Evolutionary conservation across 1,140 invertebrate genomes (phyloP).

Genomic region (Mamestra configurata): DNA sequence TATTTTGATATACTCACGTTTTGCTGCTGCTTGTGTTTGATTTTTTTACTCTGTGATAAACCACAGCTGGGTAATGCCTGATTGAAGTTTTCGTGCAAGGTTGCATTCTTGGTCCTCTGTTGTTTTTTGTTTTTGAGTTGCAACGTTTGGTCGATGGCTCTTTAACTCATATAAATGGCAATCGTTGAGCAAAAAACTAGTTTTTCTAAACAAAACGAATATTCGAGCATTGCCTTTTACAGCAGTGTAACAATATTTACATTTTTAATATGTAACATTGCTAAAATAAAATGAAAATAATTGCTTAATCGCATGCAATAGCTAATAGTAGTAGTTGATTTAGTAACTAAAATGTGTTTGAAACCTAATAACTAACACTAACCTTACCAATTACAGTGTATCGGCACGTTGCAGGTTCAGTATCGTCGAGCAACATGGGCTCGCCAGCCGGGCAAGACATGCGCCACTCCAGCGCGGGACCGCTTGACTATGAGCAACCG

Average conservation of each 20-base stretch:
- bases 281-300: no score
- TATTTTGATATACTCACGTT: background rate
- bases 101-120: background rate
- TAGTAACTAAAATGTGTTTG: constrained; percentile 8
- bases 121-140: background rate
- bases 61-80: background rate
- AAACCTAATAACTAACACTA: constrained; percentile 21
- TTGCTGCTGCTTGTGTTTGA: background rate
- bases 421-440: constrained; percentile 93
- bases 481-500: constrained; percentile 93
- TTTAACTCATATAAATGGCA: no score
- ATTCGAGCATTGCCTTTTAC: background rate
- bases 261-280: no score
- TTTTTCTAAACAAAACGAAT: no score
- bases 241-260: background rate
- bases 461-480: constrained; percentile 86
- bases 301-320: background rate
- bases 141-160: no score
- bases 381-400: constrained; percentile 48
- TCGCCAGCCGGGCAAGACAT: constrained; percentile 91
- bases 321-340: background rate
- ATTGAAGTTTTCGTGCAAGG: background rate
- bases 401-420: constrained; percentile 89
- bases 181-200: no score
- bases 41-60: no score